Percentiles rank a stretch among this genome's conserved stretches.
phyloP scores from a whole-genome alignment of 1,140 invertebrate genomes.

The Trichogramma pretiosum region DNA sequence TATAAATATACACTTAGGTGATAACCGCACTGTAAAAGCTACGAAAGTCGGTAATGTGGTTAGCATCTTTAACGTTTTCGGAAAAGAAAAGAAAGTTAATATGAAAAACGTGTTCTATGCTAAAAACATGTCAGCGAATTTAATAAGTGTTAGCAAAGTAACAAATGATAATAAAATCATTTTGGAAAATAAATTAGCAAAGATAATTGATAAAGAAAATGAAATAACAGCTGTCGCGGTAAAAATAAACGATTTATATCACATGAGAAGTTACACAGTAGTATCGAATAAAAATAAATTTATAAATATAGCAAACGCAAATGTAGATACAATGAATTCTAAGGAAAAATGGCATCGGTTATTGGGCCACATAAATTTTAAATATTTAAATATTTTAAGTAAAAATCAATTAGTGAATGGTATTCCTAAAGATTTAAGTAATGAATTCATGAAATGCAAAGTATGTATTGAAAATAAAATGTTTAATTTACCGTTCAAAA shows the following conservation, averaged over 20 bases:
- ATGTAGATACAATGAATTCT: not conserved
- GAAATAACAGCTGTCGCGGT: constrained; percentile 5
- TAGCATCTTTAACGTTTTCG: not conserved
- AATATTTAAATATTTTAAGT: not conserved
- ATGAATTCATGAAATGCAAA: too few relatives aligned
- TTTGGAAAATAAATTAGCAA: not conserved
- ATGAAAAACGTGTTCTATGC: constrained; percentile 1
- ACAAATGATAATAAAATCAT: not conserved
- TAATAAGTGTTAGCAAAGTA: not conserved
- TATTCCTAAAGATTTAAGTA: not conserved
- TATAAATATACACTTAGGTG: not conserved
- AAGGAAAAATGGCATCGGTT: not conserved
- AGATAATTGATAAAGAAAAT: constrained; percentile 4
- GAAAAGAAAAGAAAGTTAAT: not conserved
- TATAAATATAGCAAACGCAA: not conserved
- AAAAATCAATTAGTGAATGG: not conserved
- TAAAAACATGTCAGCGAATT: constrained; percentile 4
- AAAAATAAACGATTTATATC: not conserved
- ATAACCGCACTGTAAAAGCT: constrained; percentile 1
- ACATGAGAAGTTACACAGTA: not conserved
- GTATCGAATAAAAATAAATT: too few relatives aligned
- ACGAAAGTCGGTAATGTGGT: not conserved
- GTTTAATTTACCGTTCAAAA: constrained; percentile 1
- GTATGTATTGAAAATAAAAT: constrained; percentile 1
- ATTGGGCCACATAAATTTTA: not conserved